Base-by-base conservation (phyloP, 2,797 vertebrate species). In the Picus viridis region DNA sequence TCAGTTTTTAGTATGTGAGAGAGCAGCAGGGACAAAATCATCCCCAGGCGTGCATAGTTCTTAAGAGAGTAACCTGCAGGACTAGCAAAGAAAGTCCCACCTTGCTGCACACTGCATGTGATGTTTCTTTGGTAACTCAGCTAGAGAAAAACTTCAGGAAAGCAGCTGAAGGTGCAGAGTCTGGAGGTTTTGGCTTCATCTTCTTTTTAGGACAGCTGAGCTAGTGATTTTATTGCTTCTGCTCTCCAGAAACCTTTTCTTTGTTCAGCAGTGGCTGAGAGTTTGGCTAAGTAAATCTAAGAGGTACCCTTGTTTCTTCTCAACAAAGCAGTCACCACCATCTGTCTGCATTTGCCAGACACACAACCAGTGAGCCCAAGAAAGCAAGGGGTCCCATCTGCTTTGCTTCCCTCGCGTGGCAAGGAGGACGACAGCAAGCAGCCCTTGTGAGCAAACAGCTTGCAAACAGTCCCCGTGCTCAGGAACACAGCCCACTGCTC, bases 331-430 rank as follows among this genome's bases (percentile, higher is more conserved):
- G 75, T 65, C 62, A 54, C 41, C 71, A 53, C 91, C 89, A 94
- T 95, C 94, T 95, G 95, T 71, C 92, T 9, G 3, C 26, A 0
- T 86, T 77, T 88, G 64, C 77, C 87, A 88, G 84, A 89, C 87
- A 86, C 57, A 79, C 54, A 68, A 24, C 74, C 85, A 84, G 29
- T 30, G 86, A 62, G 65, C 74, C 51, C 83, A 89, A 30, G 54
- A 78, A 85, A 86, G 57, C 85, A 94, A 86, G 51, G 58, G 62
- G 71, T 76, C 62, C 90, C 91, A 89, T 92, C 95, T 94, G 92
- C 75, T 93, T 70, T 49, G 47, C 58, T 56, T 83, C 71, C 74
- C 83, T 88, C 83, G 58, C 65, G 34, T 4, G 51, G 71, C 58
- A 71, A 47, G 57, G 36, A 87, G 16, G 68, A 77, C 58, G 74